phyloP scores from a whole-genome alignment of 2,797 vertebrate genomes.

The Anomalospiza imberbis region DNA sequence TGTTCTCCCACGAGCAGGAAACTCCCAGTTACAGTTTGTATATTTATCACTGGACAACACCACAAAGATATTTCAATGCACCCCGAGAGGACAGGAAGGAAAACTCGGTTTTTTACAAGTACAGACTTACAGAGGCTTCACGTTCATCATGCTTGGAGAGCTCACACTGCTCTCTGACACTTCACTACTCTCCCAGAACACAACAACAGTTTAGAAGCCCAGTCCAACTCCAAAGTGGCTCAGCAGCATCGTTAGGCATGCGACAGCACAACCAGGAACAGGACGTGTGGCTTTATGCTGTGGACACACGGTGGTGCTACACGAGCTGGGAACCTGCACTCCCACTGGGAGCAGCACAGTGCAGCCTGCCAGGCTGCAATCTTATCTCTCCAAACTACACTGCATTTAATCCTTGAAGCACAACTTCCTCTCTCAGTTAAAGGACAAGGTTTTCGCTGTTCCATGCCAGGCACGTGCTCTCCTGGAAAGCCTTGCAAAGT shows the following conservation, averaged over 20 bases:
- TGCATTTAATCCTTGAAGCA: neutral
- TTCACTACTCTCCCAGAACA: neutral
- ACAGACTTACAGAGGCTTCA: neutral
- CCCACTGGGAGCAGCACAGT: neutral
- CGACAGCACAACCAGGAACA: neutral
- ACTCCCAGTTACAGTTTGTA: neutral
- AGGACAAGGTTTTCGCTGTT: neutral
- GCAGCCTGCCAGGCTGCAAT: neutral
- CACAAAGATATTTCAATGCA: neutral
- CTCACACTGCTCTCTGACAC: neutral
- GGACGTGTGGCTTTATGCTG: neutral
- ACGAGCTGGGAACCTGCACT: neutral
- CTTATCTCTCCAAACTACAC: neutral
- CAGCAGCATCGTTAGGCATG: slow-evolving; percentile 9
- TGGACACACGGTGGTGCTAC: slow-evolving; percentile 67
- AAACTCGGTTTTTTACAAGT: neutral
- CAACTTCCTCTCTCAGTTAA: neutral
- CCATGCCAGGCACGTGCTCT: neutral
- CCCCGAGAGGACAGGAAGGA: neutral
- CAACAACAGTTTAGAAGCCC: neutral
- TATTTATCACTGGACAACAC: slow-evolving; percentile 28
- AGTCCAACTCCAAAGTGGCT: neutral
- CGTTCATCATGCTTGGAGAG: slow-evolving; percentile 19
- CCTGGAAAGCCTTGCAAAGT: neutral
- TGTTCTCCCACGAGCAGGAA: neutral